These are phyloP conservation scores for Alviniconcha marisindica DNA, from an alignment of 1,140 invertebrate species.

Conservation along the genomic window DNA sequence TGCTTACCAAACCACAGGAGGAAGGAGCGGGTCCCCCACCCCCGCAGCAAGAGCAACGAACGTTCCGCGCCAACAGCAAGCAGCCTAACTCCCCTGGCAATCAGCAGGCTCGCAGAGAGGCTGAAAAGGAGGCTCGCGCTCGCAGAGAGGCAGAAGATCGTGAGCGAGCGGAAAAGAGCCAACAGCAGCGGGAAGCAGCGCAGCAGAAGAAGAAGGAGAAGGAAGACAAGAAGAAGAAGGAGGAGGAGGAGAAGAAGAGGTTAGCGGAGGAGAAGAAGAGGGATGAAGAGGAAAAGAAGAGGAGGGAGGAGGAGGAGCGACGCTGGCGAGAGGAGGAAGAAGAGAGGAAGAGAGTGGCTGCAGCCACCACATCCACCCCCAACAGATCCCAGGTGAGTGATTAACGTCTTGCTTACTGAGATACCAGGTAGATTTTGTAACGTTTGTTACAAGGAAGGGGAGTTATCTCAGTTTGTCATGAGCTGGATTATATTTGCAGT, in stretches of 20 bases:
- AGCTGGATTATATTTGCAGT: too few species aligned
- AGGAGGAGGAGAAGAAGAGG: slow-evolving; percentile 10
- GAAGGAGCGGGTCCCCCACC: not conserved
- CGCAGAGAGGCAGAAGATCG: slow-evolving; percentile 1
- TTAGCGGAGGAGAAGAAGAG: slow-evolving; percentile 6
- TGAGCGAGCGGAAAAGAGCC: slow-evolving; percentile 1
- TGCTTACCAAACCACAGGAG: not conserved
- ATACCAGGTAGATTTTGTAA: too few species aligned
- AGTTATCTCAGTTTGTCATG: too few species aligned
- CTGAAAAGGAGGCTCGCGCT: slow-evolving; percentile 1
- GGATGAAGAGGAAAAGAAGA: not conserved
- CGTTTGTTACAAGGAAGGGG: too few species aligned
- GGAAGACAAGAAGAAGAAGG: not conserved
- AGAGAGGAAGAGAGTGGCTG: not conserved
- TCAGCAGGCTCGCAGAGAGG: not conserved
- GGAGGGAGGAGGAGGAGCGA: not conserved
- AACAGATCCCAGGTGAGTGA: not conserved
- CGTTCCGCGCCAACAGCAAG: slow-evolving; percentile 11
- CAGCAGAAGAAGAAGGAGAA: slow-evolving; percentile 22
- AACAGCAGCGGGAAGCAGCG: not conserved
- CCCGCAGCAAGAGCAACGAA: not conserved
- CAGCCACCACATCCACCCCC: not conserved
- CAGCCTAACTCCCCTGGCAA: not conserved
- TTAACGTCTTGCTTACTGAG: too few species aligned
- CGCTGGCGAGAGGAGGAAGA: not conserved